Evolutionary conservation across 2,888 invertebrate species (phyloP).

Genomic region (Lasioglossum zephyrum): DNA sequence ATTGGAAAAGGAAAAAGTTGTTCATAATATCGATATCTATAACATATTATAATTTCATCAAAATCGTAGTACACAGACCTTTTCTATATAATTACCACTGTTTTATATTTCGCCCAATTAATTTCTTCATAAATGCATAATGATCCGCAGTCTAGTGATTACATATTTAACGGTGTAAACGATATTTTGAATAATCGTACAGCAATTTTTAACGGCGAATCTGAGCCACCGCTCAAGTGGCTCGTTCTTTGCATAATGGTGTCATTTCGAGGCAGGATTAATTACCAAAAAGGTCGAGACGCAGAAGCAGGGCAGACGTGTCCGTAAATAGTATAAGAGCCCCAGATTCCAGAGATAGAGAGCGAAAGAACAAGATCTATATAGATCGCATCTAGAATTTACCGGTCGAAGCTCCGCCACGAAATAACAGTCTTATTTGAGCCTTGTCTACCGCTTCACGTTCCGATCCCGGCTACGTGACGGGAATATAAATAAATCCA

Average conservation of each 20-base stretch:
- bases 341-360: neutral
- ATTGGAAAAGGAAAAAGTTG: no score
- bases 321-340: neutral
- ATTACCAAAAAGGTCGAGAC: neutral
- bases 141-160: no score
- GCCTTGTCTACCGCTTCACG: constrained; percentile 52
- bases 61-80: no score
- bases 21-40: no score
- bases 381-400: neutral
- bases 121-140: no score
- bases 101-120: no score
- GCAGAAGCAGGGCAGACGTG: neutral
- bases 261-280: neutral
- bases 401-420: neutral
- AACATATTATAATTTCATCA: no score
- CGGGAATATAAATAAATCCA: constrained; percentile 54
- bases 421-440: constrained; percentile 34
- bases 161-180: no score
- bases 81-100: no score
- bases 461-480: constrained; percentile 50
- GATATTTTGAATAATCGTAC: no score
- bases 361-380: neutral
- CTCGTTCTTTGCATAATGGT: neutral
- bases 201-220: no score
- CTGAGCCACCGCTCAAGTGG: neutral